phyloP scores from a whole-genome alignment of 2,888 invertebrate species.

The Apoda limacodes region DNA sequence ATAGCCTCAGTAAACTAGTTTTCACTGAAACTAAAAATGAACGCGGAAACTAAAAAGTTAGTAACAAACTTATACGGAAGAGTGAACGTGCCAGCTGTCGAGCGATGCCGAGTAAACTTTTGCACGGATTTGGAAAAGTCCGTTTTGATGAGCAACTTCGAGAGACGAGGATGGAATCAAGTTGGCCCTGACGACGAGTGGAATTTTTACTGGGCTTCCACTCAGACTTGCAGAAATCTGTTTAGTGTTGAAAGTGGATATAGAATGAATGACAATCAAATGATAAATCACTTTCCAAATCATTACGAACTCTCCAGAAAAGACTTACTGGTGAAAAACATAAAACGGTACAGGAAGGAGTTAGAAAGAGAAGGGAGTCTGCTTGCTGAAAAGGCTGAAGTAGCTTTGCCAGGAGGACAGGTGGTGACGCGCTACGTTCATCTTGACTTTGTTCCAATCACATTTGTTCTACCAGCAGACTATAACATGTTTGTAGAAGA shows the following conservation, averaged over 20 bases:
- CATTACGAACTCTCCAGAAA: slow-evolving; percentile 95
- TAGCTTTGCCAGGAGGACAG: slow-evolving; percentile 67
- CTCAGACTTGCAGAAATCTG: slow-evolving; percentile 87
- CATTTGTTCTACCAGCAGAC: slow-evolving; percentile 92
- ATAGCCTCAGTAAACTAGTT: too few species aligned
- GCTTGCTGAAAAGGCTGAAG: slow-evolving; percentile 77
- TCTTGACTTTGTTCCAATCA: slow-evolving; percentile 93
- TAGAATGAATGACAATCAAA: slow-evolving; percentile 82
- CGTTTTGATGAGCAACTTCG: slow-evolving; percentile 41
- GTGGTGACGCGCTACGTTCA: slow-evolving; percentile 77
- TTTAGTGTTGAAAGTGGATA: slow-evolving; percentile 71
- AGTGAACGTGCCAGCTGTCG: slow-evolving; percentile 34
- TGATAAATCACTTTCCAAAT: slow-evolving; percentile 96
- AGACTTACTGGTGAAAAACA: slow-evolving; percentile 95
- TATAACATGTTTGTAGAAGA: slow-evolving; percentile 97
- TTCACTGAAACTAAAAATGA: slow-evolving; percentile 6
- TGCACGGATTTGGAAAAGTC: slow-evolving; percentile 41
- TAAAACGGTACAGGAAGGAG: slow-evolving; percentile 92
- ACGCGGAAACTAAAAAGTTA: slow-evolving; percentile 10
- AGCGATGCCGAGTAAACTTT: slow-evolving; percentile 71
- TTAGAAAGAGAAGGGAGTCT: slow-evolving; percentile 89
- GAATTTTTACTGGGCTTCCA: slow-evolving; percentile 96
- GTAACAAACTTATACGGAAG: slow-evolving; percentile 48
- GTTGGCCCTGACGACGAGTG: slow-evolving; percentile 91
- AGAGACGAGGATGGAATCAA: slow-evolving; percentile 75